Base-by-base conservation (phyloP, 1,140 invertebrate species). In the Zaprionus inermis region DNA sequence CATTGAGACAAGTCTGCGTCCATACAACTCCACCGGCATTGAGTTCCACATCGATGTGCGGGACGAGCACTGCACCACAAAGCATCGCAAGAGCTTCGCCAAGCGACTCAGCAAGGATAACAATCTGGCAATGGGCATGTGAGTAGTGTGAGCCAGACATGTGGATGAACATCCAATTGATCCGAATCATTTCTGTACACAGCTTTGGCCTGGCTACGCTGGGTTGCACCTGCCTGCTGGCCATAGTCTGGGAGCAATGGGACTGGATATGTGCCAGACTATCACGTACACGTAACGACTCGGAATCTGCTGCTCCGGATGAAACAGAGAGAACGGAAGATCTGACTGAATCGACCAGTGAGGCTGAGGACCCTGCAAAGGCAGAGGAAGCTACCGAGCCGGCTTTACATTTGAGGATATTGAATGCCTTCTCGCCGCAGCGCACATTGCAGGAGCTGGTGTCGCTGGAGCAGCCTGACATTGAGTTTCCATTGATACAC, bases 21-120 rank as follows among this genome's bases (percentile, higher is more conserved):
- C 93, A 41, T 95, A 95, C 68, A 95, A 95, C 89, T 90, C 93
- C 18, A 92, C 93, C 2, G 94, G 95, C 10, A 82, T 95, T 20
- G 93, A 92, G 71, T 93, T 95, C 51, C 89, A 91, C 38, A 92
- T 95, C 20, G 93, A 94, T 58, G 94, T 95, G 9, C 92, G 94
- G 69, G 93, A 94, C 3, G 79, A 93, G 10, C 94, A 95, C 91
- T 95, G 95, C 75, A 93, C 94, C 72, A 93, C 94, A 58, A 92
- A 93, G 6, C 93, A 93, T 55, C 92, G 91, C 30, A 67, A 80
- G 38, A 80, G 85, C 22, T 65, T 78, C 5, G 16, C 4, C 68
- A 92, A 66, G 92, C 90, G 92, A 81, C 89, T 93, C 78, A 93
- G 58, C 84, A 93, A 64, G 93, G 92, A 93, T 58, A 92, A 75